These are phyloP conservation scores for Astropecten irregularis DNA, from an alignment of 53 echinoderm and acorn worm species.

Conservation along the genomic window DNA sequence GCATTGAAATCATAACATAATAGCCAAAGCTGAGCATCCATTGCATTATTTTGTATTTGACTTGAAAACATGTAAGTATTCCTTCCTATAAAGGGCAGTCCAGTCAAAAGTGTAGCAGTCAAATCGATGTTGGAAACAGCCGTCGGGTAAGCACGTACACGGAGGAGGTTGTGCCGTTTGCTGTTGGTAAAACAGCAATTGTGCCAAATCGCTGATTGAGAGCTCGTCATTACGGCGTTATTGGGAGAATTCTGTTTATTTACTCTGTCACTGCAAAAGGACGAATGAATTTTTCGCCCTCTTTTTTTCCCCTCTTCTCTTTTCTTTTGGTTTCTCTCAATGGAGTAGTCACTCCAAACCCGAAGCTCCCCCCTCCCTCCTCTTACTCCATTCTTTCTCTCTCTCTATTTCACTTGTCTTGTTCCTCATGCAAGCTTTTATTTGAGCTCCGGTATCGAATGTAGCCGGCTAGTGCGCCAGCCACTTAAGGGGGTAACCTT, in stretches of 20 bases:
- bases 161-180: constrained; percentile 23
- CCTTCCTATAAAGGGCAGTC: too few relatives aligned
- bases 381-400: too few relatives aligned
- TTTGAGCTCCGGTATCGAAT: constrained; percentile 54
- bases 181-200: constrained; percentile 57
- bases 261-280: constrained; percentile 60
- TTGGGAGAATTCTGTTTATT: constrained; percentile 59
- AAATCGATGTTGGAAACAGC: too few relatives aligned
- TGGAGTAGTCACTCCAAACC: background rate
- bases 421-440: background rate
- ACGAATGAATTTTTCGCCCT: constrained; percentile 35
- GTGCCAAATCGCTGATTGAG: constrained; percentile 60
- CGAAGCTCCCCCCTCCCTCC: background rate
- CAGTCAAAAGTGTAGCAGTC: too few relatives aligned
- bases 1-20: too few relatives aligned
- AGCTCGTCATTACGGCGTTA: constrained; percentile 45
- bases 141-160: constrained; percentile 6
- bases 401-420: too few relatives aligned
- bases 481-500: constrained; percentile 39
- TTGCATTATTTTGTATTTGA: too few relatives aligned
- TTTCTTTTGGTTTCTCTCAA: background rate
- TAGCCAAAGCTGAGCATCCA: too few relatives aligned
- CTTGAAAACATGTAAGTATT: too few relatives aligned
- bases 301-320: background rate
- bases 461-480: constrained; percentile 16